Evolutionary conservation across 2,113 vertebrate species (phyloP).

Genomic region (Pristiophorus japonicus): DNA sequence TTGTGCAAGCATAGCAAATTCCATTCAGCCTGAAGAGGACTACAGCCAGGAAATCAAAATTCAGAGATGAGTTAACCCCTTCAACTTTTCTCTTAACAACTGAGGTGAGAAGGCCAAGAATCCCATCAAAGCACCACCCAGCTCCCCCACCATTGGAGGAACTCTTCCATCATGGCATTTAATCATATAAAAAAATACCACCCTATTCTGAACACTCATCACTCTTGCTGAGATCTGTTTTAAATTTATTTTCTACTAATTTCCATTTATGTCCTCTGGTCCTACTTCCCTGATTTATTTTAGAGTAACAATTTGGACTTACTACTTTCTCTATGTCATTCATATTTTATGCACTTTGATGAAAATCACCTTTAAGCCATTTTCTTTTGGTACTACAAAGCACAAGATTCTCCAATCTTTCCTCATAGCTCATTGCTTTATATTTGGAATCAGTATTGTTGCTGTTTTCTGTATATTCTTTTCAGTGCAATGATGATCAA

Average conservation of each 20-base stretch:
- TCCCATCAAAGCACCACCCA: background rate
- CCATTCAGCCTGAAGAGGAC: background rate
- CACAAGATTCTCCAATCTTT: background rate
- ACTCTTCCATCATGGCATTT: background rate
- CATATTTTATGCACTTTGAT: constrained; percentile 15
- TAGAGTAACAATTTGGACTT: background rate
- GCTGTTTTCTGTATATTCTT: background rate
- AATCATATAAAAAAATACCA: background rate
- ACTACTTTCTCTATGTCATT: background rate
- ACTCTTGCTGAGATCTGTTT: background rate
- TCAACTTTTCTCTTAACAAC: background rate
- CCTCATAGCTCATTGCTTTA: background rate
- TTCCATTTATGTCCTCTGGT: background rate
- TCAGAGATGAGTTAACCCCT: background rate
- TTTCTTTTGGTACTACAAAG: background rate
- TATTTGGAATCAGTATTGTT: background rate
- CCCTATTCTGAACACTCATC: background rate
- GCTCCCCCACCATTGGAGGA: no score
- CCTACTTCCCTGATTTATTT: constrained; percentile 13
- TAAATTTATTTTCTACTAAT: constrained; percentile 7
- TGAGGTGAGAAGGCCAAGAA: background rate
- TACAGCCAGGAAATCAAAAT: background rate
- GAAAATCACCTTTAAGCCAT: background rate
- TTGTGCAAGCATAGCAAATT: background rate
- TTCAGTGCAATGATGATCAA: background rate